These are phyloP conservation scores for Trissolcus brochymenae DNA, from an alignment of 2,888 invertebrate species.

Conservation along the genomic window DNA sequence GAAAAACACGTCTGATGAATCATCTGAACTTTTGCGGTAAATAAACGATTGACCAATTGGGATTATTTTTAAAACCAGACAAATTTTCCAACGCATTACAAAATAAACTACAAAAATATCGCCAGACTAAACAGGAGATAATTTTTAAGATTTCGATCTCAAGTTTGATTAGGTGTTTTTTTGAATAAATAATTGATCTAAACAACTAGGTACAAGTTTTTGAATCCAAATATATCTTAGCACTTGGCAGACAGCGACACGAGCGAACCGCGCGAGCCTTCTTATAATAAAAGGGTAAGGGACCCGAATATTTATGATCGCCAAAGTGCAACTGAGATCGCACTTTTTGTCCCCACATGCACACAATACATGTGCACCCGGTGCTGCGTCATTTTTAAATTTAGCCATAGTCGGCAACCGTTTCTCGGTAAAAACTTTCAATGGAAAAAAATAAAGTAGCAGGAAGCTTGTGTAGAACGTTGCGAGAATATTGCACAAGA, in stretches of 20 bases:
- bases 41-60: no score
- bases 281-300: slow-evolving; percentile 39
- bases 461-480: slow-evolving; percentile 52
- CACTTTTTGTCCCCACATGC: slow-evolving; percentile 41
- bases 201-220: background rate
- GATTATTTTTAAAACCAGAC: no score
- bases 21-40: no score
- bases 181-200: background rate
- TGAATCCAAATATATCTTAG: slow-evolving; percentile 9
- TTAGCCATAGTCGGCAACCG: slow-evolving; percentile 52
- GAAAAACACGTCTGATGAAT: no score
- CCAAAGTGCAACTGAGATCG: slow-evolving; percentile 46
- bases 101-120: background rate
- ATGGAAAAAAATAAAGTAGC: slow-evolving; percentile 51
- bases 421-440: slow-evolving; percentile 33
- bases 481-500: slow-evolving; percentile 56
- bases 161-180: background rate
- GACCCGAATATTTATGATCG: slow-evolving; percentile 41
- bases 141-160: background rate
- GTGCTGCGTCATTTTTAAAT: slow-evolving; percentile 53
- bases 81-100: no score
- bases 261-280: slow-evolving; percentile 9
- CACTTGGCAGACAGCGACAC: slow-evolving; percentile 5
- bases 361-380: slow-evolving; percentile 32
- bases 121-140: background rate